Conservation (phyloP, 2,797 vertebrate genomes). For the Melanotaenia maccullochi region DNA sequence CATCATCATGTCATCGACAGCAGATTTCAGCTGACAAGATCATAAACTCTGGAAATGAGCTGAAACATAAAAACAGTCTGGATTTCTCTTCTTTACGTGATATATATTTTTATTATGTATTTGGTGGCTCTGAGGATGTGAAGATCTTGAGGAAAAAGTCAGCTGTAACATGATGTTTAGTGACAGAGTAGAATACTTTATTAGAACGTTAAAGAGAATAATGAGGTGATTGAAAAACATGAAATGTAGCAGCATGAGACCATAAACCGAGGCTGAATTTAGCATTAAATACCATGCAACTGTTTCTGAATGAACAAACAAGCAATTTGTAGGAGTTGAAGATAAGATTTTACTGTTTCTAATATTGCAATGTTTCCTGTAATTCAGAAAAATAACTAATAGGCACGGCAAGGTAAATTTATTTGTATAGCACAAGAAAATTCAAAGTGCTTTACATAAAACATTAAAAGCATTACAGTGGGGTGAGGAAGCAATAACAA, state of each 20-base stretch:
- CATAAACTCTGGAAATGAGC: conserved; percentile 32
- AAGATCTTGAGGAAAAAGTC: too few species aligned
- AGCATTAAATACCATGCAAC: neutral
- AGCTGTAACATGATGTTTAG: neutral
- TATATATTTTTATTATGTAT: neutral
- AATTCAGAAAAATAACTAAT: too few species aligned
- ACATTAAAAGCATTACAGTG: too few species aligned
- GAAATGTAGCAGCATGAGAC: neutral
- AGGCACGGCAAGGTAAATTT: too few species aligned
- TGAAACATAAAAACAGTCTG: conserved; percentile 9
- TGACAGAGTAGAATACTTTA: neutral
- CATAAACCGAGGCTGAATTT: neutral
- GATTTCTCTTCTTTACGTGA: neutral
- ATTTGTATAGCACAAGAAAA: too few species aligned
- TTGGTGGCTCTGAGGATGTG: neutral
- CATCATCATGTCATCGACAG: conserved; percentile 18
- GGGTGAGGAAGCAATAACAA: too few species aligned
- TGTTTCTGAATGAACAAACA: too few species aligned
- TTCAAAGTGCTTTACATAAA: too few species aligned
- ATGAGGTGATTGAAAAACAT: neutral
- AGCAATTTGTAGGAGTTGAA: too few species aligned
- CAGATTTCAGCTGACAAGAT: conserved; percentile 23
- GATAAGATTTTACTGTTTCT: too few species aligned
- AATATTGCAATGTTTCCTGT: too few species aligned
- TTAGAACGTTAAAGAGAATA: neutral